A percentile compares a stretch with the other conserved stretches of the same genome.
phyloP scores from a whole-genome alignment of 2,888 invertebrate species.

The Acleris sparsana region DNA sequence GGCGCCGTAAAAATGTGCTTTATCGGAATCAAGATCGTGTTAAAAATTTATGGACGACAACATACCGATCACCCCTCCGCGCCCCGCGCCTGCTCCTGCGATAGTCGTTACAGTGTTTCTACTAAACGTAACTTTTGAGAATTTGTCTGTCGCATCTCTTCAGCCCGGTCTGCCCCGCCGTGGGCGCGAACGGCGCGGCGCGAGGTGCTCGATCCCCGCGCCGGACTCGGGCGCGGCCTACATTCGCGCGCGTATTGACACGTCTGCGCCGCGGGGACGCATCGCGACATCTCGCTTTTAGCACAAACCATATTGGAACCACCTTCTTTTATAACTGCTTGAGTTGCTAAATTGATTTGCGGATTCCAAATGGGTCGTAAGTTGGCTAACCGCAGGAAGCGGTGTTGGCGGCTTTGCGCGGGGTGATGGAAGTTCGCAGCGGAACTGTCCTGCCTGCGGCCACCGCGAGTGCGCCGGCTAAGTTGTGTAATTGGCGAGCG shows the following conservation, averaged over 20 bases:
- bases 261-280: constrained; percentile 1
- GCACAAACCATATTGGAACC: constrained; percentile 13
- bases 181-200: neutral
- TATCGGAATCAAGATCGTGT: constrained; percentile 36
- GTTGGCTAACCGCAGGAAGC: constrained; percentile 13
- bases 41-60: constrained; percentile 31
- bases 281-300: constrained; percentile 4
- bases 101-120: neutral
- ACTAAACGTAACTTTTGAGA: too few relatives aligned
- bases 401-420: constrained; percentile 1
- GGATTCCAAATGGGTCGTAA: constrained; percentile 18
- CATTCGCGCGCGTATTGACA: neutral
- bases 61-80: constrained; percentile 14
- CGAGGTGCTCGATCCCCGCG: neutral
- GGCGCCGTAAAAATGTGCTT: constrained; percentile 34
- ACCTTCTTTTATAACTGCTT: constrained; percentile 26
- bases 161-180: too few relatives aligned
- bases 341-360: constrained; percentile 25
- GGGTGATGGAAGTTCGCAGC: constrained; percentile 1
- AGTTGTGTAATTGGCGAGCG: neutral
- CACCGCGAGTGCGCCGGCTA: too few relatives aligned
- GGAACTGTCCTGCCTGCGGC: too few relatives aligned
- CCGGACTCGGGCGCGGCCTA: neutral
- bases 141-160: too few relatives aligned
- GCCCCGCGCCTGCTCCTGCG: neutral